These are phyloP conservation scores for Meteorus sp. DNA, from an alignment of 1,140 invertebrate species.

Conservation along the genomic window DNA sequence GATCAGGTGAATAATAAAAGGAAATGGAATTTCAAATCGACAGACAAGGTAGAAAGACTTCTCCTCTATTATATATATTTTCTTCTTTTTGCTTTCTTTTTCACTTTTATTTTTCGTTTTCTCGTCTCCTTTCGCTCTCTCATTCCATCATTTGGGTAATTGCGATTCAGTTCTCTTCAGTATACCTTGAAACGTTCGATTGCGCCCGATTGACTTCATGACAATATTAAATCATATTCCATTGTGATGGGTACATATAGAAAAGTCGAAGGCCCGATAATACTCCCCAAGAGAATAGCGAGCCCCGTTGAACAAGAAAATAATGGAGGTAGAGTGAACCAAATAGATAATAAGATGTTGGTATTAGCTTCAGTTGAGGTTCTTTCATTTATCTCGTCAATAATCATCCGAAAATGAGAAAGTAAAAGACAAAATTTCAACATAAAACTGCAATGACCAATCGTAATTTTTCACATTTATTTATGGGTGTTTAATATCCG, in stretches of 20 bases:
- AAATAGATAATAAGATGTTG: conserved; percentile 27
- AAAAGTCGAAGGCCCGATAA: conserved; percentile 30
- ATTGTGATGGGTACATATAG: conserved; percentile 36
- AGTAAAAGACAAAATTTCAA: no score
- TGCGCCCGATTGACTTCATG: conserved; percentile 23
- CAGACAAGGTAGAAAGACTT: background rate
- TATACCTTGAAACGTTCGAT: conserved; percentile 15
- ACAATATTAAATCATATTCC: conserved; percentile 39
- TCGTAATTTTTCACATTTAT: no score
- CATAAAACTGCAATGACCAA: no score
- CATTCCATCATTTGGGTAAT: conserved; percentile 5
- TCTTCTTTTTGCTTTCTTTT: no score
- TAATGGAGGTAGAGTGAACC: conserved; percentile 29
- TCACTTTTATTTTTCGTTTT: no score
- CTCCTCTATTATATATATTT: background rate
- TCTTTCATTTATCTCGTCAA: conserved; percentile 29
- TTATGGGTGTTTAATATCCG: no score
- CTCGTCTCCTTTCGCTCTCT: background rate
- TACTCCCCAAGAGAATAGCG: conserved; percentile 30
- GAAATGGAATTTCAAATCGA: conserved; percentile 23
- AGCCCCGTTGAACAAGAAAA: conserved; percentile 26
- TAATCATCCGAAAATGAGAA: no score
- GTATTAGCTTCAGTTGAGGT: conserved; percentile 29
- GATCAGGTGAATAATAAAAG: conserved; percentile 10
- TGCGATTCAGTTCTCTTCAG: conserved; percentile 12